Evolutionary conservation across 2,113 vertebrate genomes (phyloP).

Genomic region (Alethe diademata): DNA sequence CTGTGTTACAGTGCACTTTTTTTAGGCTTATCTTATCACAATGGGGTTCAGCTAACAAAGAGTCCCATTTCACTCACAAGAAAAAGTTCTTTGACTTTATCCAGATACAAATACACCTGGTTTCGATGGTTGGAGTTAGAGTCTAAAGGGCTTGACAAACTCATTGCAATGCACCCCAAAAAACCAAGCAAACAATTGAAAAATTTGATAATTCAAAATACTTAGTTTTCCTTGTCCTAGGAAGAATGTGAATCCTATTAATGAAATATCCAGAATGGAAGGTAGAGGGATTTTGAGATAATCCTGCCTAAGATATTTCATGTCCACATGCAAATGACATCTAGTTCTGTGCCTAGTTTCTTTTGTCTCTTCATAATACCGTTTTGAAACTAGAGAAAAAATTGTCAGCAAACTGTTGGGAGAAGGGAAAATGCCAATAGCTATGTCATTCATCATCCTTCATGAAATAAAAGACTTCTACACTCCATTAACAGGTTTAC

Average conservation of each 20-base stretch:
- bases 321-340: neutral
- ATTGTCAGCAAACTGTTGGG: neutral
- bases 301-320: neutral
- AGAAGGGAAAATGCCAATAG: neutral
- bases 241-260: neutral
- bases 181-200: neutral
- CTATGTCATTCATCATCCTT: neutral
- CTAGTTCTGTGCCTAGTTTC: neutral
- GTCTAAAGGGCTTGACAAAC: neutral
- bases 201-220: neutral
- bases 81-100: neutral
- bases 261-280: neutral
- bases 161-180: neutral
- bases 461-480: neutral
- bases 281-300: neutral
- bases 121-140: neutral
- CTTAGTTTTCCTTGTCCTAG: neutral
- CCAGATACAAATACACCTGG: neutral
- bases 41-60: neutral
- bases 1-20: neutral
- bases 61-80: neutral
- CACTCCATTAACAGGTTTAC: neutral
- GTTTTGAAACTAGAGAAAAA: neutral
- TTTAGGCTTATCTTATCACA: neutral
- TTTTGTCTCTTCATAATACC: neutral